Evolutionary conservation across 2,888 invertebrate genomes (phyloP).

Genomic region (Nomada fabriciana): DNA sequence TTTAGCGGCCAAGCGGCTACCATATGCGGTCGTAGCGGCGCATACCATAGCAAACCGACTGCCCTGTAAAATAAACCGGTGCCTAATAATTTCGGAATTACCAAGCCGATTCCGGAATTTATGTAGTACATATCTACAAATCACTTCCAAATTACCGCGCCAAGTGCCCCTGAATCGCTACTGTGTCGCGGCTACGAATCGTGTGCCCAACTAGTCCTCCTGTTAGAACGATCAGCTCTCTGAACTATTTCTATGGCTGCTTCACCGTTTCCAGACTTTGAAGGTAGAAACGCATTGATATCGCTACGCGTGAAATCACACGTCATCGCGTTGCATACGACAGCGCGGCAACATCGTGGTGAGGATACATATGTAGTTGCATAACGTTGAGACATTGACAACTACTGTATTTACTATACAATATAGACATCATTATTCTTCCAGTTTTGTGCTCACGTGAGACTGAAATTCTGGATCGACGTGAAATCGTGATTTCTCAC

Average conservation of each 20-base stretch:
- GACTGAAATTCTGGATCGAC: too few relatives aligned
- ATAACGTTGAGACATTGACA: too few relatives aligned
- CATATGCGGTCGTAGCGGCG: conserved; percentile 54
- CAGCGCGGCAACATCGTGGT: too few relatives aligned
- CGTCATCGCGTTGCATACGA: too few relatives aligned
- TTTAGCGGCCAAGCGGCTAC: conserved; percentile 45
- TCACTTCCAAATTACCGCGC: neutral
- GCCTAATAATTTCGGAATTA: conserved; percentile 37
- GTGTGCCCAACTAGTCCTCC: neutral
- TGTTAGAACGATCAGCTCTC: neutral
- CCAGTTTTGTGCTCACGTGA: too few relatives aligned
- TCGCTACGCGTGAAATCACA: too few relatives aligned
- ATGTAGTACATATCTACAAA: neutral
- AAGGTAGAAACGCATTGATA: too few relatives aligned
- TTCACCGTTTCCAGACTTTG: neutral
- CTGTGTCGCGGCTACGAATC: neutral
- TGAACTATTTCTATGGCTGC: neutral
- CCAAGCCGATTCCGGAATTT: conserved; percentile 16
- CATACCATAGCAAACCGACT: conserved; percentile 4
- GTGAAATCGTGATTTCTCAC: too few relatives aligned
- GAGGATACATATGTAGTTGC: too few relatives aligned
- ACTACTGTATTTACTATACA: too few relatives aligned
- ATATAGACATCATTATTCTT: too few relatives aligned
- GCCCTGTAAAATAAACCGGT: conserved; percentile 26
- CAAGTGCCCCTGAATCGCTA: neutral